A percentile compares a stretch with the other conserved stretches of the same genome.
Conservation (phyloP, 37 sponge, comb jelly and placozoan species). For the Amphimedon queenslandica region DNA sequence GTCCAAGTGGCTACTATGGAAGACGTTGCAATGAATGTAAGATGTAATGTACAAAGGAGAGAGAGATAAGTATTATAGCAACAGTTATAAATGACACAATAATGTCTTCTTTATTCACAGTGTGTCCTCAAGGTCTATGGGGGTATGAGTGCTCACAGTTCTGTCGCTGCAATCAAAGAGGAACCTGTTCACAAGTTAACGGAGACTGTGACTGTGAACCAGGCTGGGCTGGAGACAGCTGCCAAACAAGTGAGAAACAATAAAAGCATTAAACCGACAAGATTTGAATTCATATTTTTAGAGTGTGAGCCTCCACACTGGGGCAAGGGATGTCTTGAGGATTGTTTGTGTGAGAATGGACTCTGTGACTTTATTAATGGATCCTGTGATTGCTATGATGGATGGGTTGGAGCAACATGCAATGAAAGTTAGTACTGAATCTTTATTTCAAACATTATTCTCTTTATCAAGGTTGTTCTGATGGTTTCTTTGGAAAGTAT, state of each 20-base stretch:
- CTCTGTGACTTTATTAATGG: conserved; percentile 59
- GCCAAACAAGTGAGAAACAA: conserved; percentile 40
- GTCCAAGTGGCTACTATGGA: conserved; percentile 65
- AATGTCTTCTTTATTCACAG: conserved; percentile 1
- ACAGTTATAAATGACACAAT: background rate
- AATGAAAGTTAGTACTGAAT: conserved; percentile 23
- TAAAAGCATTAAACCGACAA: background rate
- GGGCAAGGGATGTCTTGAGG: conserved; percentile 53
- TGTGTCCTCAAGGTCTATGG: conserved; percentile 66
- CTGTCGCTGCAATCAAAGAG: conserved; percentile 52
- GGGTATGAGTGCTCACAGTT: conserved; percentile 42
- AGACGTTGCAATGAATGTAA: conserved; percentile 1
- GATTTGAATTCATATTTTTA: background rate
- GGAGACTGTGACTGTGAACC: conserved; percentile 64
- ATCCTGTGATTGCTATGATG: conserved; percentile 49
- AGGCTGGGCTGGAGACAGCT: conserved; percentile 53
- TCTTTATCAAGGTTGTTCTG: conserved; percentile 23
- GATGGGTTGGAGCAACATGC: conserved; percentile 52
- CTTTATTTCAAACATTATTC: background rate
- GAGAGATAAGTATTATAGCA: background rate
- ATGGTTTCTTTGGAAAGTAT: conserved; percentile 52
- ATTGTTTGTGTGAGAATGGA: conserved; percentile 53
- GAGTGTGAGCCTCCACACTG: conserved; percentile 33
- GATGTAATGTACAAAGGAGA: conserved; percentile 4
- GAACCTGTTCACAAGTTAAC: conserved; percentile 36